These are phyloP conservation scores for Microplitis manilae DNA, from an alignment of 2,888 invertebrate species.

Conservation along the genomic window DNA sequence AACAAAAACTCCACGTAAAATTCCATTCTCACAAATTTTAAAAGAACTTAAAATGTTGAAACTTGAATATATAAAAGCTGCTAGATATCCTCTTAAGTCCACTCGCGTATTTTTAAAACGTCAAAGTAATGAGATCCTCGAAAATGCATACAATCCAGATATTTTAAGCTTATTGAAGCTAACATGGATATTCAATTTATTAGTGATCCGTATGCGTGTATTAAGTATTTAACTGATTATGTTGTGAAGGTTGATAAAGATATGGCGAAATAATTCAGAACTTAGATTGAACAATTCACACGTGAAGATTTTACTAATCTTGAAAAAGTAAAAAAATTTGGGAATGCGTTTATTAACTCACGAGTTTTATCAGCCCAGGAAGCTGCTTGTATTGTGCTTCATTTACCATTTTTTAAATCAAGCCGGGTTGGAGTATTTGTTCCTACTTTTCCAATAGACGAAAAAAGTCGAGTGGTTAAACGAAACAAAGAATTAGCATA, in stretches of 20 bases:
- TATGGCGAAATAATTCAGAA: conserved; percentile 10
- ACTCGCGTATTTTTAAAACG: conserved; percentile 6
- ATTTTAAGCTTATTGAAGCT: background rate
- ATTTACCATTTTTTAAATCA: conserved; percentile 15
- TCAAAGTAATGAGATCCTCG: background rate
- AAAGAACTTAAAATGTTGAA: background rate
- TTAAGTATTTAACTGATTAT: conserved; percentile 16
- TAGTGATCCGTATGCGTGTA: conserved; percentile 10
- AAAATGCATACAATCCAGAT: background rate
- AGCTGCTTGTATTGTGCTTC: conserved; percentile 21
- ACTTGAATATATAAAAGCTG: conserved; percentile 8
- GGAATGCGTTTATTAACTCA: background rate
- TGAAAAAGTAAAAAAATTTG: conserved; percentile 12
- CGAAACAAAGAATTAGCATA: too few species aligned
- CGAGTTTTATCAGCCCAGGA: background rate
- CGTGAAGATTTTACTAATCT: background rate
- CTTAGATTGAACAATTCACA: conserved; percentile 4
- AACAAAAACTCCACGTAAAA: background rate
- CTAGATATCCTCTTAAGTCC: background rate
- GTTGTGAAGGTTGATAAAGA: conserved; percentile 10
- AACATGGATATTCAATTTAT: background rate
- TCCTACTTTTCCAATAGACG: too few species aligned
- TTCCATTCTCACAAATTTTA: conserved; percentile 2
- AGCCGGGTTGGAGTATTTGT: background rate
- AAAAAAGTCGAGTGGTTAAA: too few species aligned